Percentiles rank a stretch among this genome's conserved stretches.
phyloP scores from a whole-genome alignment of 2,797 vertebrate genomes.

The Parotocinclus haroldoi region DNA sequence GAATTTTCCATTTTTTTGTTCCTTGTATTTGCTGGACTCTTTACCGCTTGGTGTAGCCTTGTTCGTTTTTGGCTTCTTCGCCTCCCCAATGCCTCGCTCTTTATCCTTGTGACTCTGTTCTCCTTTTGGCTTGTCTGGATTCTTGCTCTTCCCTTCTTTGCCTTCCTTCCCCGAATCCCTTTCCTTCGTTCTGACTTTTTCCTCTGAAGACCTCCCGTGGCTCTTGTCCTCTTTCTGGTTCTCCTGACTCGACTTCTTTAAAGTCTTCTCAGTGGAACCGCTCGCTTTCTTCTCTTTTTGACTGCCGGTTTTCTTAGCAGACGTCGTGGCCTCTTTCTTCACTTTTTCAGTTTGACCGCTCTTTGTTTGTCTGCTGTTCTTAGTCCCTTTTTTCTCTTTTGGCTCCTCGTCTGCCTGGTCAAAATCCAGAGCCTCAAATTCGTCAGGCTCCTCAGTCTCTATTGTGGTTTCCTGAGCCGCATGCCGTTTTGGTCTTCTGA shows the following conservation, averaged over 20 bases:
- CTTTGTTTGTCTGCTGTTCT: slow-evolving; percentile 54
- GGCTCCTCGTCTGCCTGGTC: slow-evolving; percentile 39
- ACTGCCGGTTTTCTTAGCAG: slow-evolving; percentile 46
- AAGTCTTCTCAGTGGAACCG: slow-evolving; percentile 50
- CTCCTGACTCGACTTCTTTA: slow-evolving; percentile 58
- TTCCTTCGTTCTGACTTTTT: slow-evolving; percentile 56
- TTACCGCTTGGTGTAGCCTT: slow-evolving; percentile 62
- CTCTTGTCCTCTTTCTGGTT: slow-evolving; percentile 66
- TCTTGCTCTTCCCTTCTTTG: slow-evolving; percentile 64
- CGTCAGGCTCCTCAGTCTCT: slow-evolving; percentile 41
- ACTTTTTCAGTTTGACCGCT: slow-evolving; percentile 55
- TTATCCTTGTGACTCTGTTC: slow-evolving; percentile 49
- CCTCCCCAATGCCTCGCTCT: slow-evolving; percentile 55
- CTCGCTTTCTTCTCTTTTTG: slow-evolving; percentile 43
- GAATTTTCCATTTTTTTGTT: slow-evolving; percentile 70
- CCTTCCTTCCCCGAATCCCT: slow-evolving; percentile 4
- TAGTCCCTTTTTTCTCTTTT: slow-evolving; percentile 57
- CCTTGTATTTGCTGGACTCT: slow-evolving; percentile 57
- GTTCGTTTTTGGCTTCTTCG: slow-evolving; percentile 58
- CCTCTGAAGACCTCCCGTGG: slow-evolving; percentile 54
- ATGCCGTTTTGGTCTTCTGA: neutral
- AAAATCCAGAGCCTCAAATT: slow-evolving; percentile 53
- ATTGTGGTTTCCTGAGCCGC: neutral
- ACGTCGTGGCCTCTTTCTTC: slow-evolving; percentile 44
- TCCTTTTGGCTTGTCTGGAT: slow-evolving; percentile 61